Percentiles rank a stretch among this genome's conserved stretches.
phyloP scores from a whole-genome alignment of 2,113 vertebrate genomes.

The Pandion haliaetus region DNA sequence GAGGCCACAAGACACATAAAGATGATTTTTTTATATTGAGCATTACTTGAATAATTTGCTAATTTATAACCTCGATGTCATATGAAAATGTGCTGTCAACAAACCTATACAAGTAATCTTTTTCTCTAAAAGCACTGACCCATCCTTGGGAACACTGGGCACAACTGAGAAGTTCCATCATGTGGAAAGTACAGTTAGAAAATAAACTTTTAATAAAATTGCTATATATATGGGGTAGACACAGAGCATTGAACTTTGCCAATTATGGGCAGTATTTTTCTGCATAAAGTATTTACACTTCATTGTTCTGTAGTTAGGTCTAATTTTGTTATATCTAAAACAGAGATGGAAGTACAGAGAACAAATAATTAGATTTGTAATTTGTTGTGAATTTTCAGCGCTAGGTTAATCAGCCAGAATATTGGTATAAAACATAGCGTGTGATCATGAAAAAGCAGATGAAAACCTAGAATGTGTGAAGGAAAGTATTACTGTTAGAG shows the following conservation, averaged over 20 bases:
- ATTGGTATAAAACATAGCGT: neutral
- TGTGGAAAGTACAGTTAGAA: neutral
- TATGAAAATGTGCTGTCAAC: neutral
- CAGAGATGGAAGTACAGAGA: neutral
- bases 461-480: neutral
- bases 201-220: neutral
- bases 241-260: neutral
- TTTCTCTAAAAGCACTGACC: neutral
- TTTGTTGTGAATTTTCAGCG: neutral
- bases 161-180: neutral
- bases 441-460: neutral
- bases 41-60: neutral
- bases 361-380: neutral
- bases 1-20: neutral
- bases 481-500: neutral
- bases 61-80: neutral
- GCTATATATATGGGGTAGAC: neutral
- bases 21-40: neutral
- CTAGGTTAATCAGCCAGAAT: neutral
- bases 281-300: neutral
- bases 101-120: neutral
- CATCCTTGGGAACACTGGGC: neutral
- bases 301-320: neutral
- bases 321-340: neutral
- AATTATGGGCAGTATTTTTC: neutral